These are phyloP conservation scores for Carterocephalus palaemon DNA, from an alignment of 2,888 invertebrate species.

Conservation along the genomic window DNA sequence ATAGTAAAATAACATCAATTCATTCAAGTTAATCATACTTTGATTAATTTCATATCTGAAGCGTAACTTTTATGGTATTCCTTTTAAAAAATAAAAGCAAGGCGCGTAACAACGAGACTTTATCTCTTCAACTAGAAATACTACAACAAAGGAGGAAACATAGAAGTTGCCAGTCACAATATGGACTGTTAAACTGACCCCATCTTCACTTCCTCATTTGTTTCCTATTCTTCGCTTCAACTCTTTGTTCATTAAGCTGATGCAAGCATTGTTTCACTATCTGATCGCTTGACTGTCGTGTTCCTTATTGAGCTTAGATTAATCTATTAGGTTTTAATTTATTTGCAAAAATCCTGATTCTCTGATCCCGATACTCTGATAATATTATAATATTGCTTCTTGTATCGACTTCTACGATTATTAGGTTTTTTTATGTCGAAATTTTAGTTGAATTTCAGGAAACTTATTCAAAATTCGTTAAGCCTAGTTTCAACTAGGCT, in stretches of 20 bases:
- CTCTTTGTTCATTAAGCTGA: slow-evolving; percentile 2
- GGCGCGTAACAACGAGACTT: no score
- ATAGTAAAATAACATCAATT: background rate
- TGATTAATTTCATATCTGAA: no score
- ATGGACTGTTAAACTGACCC: slow-evolving; percentile 3
- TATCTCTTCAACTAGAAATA: no score
- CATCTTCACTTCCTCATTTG: slow-evolving; percentile 18
- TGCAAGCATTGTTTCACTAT: slow-evolving; percentile 3
- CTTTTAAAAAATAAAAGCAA: no score
- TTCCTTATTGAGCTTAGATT: background rate
- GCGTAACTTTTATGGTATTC: no score
- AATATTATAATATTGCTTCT: background rate
- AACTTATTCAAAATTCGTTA: no score
- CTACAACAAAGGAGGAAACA: no score
- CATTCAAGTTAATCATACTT: no score
- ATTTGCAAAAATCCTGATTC: background rate
- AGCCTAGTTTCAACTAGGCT: no score
- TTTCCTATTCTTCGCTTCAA: slow-evolving; percentile 6
- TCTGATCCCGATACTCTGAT: background rate
- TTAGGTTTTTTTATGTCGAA: background rate
- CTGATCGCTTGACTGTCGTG: background rate
- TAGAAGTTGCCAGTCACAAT: slow-evolving; percentile 10
- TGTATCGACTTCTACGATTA: background rate
- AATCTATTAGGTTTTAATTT: background rate
- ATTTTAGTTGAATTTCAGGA: no score